Conservation (phyloP, 1,140 invertebrate species). For the Bombyx mandarina region DNA sequence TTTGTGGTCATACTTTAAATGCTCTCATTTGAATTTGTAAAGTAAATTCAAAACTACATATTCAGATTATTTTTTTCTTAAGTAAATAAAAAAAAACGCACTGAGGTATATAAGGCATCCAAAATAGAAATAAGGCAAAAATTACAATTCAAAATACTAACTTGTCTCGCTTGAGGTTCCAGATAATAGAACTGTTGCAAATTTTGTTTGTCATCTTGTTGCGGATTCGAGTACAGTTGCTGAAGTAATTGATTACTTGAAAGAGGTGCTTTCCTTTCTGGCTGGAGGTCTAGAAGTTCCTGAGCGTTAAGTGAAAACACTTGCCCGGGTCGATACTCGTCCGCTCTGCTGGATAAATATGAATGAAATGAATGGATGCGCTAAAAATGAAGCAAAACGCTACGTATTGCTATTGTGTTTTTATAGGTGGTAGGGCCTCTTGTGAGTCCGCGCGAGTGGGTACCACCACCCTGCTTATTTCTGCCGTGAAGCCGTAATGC, state of each 20-base stretch:
- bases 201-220: slow-evolving; percentile 43
- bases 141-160: slow-evolving; percentile 9
- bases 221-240: slow-evolving; percentile 36
- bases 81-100: no score
- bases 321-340: slow-evolving; percentile 51
- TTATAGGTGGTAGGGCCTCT: no score
- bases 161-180: slow-evolving; percentile 45
- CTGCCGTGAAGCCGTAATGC: no score
- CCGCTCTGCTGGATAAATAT: slow-evolving; percentile 19
- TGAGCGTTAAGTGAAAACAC: slow-evolving; percentile 52
- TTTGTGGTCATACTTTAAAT: neutral
- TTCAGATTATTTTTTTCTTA: no score
- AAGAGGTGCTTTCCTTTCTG: slow-evolving; percentile 48
- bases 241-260: slow-evolving; percentile 41
- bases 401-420: no score
- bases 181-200: slow-evolving; percentile 49
- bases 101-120: no score
- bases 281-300: slow-evolving; percentile 53
- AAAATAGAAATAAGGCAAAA: no score
- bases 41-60: no score
- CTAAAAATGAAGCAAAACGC: no score
- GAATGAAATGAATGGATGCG: neutral
- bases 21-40: no score
- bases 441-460: no score
- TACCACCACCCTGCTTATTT: no score